Evolutionary conservation across 2,113 vertebrate genomes (phyloP), one percentile per base, ranked within the genome.

Genomic region (Channa argus): DNA sequence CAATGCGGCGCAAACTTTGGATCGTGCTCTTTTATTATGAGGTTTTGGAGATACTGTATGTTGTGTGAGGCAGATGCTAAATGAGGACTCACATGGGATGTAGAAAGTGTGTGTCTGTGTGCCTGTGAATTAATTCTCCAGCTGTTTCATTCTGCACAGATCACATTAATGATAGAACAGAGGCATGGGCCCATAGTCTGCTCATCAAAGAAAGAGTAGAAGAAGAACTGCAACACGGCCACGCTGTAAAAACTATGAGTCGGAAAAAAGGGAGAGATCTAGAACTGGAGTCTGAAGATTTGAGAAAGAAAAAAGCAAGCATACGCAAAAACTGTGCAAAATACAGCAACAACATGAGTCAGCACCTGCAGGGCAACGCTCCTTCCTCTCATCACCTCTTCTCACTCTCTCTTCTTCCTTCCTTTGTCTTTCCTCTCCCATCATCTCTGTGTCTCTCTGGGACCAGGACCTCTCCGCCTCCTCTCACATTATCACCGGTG

Each of bases 101-200:
- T 45, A 3, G 13, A 47, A 10, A 58, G 60, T 65, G 45, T 73
- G 38, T 73, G 66, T 80, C 38, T 72, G 61, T 63, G 45, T 59
- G 5, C 52, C 50, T 71, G 15, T 52, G 71, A 59, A 24, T 74
- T 77, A 2, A 59, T 80, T 80, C 71, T 81, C 62, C 73, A 82
- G 83, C 79, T 69, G 77, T 79, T 51, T 82, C 47, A 38, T 58
- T 73, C 39, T 74, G 69, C 74, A 74, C 79, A 79, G 68, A 65
- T 73, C 81, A 70, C 72, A 79, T 68, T 70, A 76, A 88, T 69
- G 67, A 82, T 82, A 72, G 71, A 86, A 84, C 63, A 82, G 73
- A 80, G 60, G 75, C 56, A 33, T 49, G 62, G 39, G 10, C 67
- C 67, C 50, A 36, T 41, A 53, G 51, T 45, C 77, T 70, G 56